A percentile compares a stretch with the other conserved stretches of the same genome.
Evolutionary conservation across 1,140 invertebrate genomes (phyloP).

Genomic region (Drosophila murphyi): DNA sequence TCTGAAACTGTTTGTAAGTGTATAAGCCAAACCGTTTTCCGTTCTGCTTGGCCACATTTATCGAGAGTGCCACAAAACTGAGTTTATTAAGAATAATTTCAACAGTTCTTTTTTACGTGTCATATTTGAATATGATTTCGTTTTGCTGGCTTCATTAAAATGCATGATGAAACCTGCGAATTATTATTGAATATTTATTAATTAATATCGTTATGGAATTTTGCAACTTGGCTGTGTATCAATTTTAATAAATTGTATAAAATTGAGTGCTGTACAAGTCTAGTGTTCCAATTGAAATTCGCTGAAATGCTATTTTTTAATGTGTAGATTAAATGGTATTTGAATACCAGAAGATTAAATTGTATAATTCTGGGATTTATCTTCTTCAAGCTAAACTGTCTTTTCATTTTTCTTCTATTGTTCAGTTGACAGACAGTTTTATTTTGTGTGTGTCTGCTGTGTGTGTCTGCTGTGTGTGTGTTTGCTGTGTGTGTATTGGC

Average conservation of each 20-base stretch:
- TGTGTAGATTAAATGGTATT: slow-evolving; percentile 19
- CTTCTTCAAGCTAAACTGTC: not conserved
- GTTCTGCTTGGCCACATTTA: not conserved
- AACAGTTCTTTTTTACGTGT: not conserved
- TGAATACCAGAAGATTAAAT: not conserved
- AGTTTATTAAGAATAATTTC: not conserved
- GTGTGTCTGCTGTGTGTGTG: not conserved
- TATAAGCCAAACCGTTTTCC: too few species aligned
- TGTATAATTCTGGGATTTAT: slow-evolving; percentile 17
- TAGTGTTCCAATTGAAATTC: not conserved
- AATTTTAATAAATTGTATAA: slow-evolving; percentile 26
- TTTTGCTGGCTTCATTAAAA: slow-evolving; percentile 1
- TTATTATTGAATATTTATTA: slow-evolving; percentile 43
- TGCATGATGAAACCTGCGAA: slow-evolving; percentile 1
- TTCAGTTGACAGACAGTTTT: slow-evolving; percentile 21
- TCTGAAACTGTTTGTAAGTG: too few species aligned
- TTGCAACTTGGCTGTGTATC: slow-evolving; percentile 18
- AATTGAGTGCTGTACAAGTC: not conserved
- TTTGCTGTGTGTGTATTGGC: not conserved
- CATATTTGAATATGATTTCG: slow-evolving; percentile 10
- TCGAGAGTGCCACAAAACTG: not conserved
- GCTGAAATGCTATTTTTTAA: not conserved
- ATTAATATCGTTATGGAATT: slow-evolving; percentile 49
- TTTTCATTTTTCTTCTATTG: slow-evolving; percentile 17
- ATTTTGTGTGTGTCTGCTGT: slow-evolving; percentile 5